phyloP scores from a whole-genome alignment of 1,140 invertebrate genomes.

The Solenopsis fugax region DNA sequence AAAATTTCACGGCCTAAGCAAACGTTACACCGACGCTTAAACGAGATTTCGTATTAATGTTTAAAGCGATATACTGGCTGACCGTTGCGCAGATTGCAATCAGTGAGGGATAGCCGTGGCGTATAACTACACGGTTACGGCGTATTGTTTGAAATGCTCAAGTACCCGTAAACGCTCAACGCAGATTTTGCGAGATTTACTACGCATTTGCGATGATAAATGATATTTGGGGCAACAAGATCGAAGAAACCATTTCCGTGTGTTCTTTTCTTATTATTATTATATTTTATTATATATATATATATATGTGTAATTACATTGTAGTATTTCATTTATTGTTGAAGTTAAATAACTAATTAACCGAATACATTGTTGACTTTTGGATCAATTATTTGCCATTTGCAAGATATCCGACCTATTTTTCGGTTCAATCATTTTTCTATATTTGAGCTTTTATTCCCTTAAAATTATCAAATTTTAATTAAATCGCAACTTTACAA shows the following conservation, averaged over 20 bases:
- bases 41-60: conserved; percentile 71
- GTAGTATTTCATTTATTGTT: not conserved
- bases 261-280: not conserved
- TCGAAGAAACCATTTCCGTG: not conserved
- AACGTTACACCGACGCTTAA: conserved; percentile 72
- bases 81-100: conserved; percentile 52
- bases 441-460: conserved; percentile 5
- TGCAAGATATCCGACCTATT: conserved; percentile 1
- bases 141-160: conserved; percentile 54
- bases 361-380: not conserved
- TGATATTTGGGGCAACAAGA: not conserved
- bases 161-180: not conserved
- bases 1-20: conserved; percentile 73
- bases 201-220: not conserved
- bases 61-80: conserved; percentile 40
- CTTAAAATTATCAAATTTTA: conserved; percentile 13
- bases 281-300: not conserved
- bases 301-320: not conserved
- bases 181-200: conserved; percentile 15
- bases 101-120: conserved; percentile 21
- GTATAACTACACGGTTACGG: conserved; percentile 8
- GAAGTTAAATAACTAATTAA: conserved; percentile 31
- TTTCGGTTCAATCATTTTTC: conserved; percentile 8
- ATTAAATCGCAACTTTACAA: conserved; percentile 43
- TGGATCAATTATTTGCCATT: conserved; percentile 3